phyloP scores from a whole-genome alignment of 2,888 invertebrate species.

The Ornithoptera alexandrae region DNA sequence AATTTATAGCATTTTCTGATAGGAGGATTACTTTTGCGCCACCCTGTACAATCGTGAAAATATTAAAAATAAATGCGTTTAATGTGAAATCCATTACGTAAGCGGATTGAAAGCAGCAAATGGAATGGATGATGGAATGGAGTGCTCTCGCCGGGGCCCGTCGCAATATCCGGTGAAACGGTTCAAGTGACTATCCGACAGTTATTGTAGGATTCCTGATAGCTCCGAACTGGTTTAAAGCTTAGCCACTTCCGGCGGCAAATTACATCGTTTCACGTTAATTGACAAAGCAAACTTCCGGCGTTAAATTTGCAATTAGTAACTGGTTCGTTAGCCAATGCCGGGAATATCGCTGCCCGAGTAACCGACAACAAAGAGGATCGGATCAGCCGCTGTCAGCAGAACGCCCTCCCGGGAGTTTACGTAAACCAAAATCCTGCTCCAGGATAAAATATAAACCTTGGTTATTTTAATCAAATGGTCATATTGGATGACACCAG shows the following conservation, averaged over 20 bases:
- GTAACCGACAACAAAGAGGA: not conserved
- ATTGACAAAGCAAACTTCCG: not conserved
- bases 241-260: too few relatives aligned
- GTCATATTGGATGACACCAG: too few relatives aligned
- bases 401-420: not conserved
- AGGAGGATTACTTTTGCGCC: too few relatives aligned
- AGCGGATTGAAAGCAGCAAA: not conserved
- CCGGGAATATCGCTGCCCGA: too few relatives aligned
- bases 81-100: not conserved
- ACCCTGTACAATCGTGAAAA: too few relatives aligned
- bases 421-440: not conserved
- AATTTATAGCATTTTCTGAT: too few relatives aligned
- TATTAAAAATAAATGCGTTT: too few relatives aligned
- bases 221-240: not conserved
- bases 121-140: not conserved
- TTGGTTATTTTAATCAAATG: too few relatives aligned
- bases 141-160: not conserved
- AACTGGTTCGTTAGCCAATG: not conserved
- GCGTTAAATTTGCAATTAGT: not conserved
- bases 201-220: not conserved
- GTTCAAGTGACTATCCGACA: not conserved
- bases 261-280: too few relatives aligned
- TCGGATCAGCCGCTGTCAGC: not conserved
- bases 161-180: constrained; percentile 5
- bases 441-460: too few relatives aligned